Base-by-base conservation (phyloP, 1,140 invertebrate genomes). In the Sweltsa coloradensis region DNA sequence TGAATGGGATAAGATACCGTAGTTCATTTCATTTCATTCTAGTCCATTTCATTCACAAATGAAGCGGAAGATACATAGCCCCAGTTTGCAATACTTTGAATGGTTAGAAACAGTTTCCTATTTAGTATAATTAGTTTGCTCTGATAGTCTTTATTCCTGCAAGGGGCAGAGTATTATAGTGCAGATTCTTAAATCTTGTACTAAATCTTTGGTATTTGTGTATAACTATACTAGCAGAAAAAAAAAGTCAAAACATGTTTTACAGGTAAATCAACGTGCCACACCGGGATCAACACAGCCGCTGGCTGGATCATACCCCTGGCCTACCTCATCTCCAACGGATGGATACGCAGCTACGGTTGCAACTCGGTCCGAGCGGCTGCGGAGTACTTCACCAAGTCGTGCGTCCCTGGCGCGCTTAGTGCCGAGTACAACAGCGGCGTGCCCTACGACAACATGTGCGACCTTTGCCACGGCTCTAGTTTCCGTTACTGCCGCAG, bases 271-370 rank as follows among this genome's bases (percentile, higher is more conserved):
- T 74, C 84, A 55, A 90, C 90, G 0, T 98, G 94, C 58, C 90
- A 96, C 63, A 80, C 89, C 1, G 91, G 91, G 22, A 85, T 97
- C 18, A 86, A 85, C 47, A 87, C 80, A 45, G 93, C 88, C 0
- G 92, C 92, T 9, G 94, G 94, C 3, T 98, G 94, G 94, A 77
- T 97, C 0, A 85, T 96, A 56, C 94, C 94, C 0, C 65, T 97
- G 56, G 90, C 90, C 1, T 94, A 90, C 60, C 72, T 97, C 1
- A 77, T 97, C 13, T 89, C 90, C 18, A 97, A 96, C 57, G 81
- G 85, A 23, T 89, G 93, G 79, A 93, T 97, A 51, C 70, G 92
- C 19, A 81, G 88, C 2, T 91, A 92, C 59, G 87, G 88, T 11
- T 96, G 93, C 61, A 85, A 96, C 65, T 85, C 88, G 0, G 73